Evolutionary conservation across 2,888 invertebrate genomes (phyloP).

Genomic region (Metellina segmentata): DNA sequence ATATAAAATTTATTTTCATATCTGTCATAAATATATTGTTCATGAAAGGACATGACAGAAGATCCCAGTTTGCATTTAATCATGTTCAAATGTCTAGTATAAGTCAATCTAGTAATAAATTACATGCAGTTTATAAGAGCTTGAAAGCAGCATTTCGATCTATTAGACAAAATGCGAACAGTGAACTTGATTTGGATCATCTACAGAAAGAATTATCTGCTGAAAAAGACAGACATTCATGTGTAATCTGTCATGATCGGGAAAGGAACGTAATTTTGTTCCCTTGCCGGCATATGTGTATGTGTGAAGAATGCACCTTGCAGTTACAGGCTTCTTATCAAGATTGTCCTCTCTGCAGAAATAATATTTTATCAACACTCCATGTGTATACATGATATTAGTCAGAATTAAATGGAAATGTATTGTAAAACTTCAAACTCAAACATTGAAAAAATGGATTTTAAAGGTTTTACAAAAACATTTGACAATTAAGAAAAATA

Average conservation of each 20-base stretch:
- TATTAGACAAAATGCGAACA: conserved; percentile 19
- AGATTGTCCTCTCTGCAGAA: conserved; percentile 64
- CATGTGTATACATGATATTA: conserved; percentile 57
- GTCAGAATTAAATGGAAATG: too few species aligned
- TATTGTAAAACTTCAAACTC: too few species aligned
- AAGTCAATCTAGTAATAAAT: not conserved
- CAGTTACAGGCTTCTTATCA: conserved; percentile 16
- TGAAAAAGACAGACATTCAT: conserved; percentile 43
- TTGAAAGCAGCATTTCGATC: not conserved
- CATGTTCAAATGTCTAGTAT: not conserved
- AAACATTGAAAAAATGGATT: too few species aligned
- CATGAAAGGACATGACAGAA: not conserved
- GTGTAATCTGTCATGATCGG: conserved; percentile 66
- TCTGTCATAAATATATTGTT: not conserved
- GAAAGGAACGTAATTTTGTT: conserved; percentile 47
- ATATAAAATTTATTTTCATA: not conserved
- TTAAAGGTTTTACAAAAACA: too few species aligned
- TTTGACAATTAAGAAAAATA: too few species aligned
- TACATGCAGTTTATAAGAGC: not conserved
- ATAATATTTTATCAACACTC: conserved; percentile 31
- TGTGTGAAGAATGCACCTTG: conserved; percentile 57
- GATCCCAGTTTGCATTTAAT: not conserved
- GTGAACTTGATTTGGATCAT: conserved; percentile 26
- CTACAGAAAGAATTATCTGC: conserved; percentile 47
- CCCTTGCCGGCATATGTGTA: conserved; percentile 68